A percentile compares a stretch with the other conserved stretches of the same genome.
phyloP scores from a whole-genome alignment of 2,797 vertebrate species.

The Nyctalus aviator region DNA sequence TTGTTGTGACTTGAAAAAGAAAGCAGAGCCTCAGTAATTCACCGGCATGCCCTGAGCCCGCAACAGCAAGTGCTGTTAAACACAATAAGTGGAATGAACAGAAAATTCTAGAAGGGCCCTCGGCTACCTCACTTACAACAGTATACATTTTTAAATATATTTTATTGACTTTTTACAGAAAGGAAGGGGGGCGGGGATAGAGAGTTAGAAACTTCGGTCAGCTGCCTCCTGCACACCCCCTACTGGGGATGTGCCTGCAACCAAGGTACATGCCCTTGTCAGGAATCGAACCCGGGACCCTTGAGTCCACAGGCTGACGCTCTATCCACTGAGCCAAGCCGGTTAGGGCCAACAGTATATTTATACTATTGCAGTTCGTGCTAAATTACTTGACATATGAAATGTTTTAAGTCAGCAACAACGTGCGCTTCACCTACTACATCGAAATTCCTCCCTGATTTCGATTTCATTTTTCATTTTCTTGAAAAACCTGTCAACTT shows the following conservation, averaged over 20 bases:
- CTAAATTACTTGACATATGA: constrained; percentile 3
- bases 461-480: constrained; percentile 31
- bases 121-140: background rate
- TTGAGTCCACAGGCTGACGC: too few relatives aligned
- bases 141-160: background rate
- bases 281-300: too few relatives aligned
- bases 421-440: background rate
- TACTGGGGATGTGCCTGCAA: too few relatives aligned
- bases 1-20: constrained; percentile 48
- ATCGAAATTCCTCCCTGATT: constrained; percentile 10
- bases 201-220: too few relatives aligned
- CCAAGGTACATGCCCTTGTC: too few relatives aligned
- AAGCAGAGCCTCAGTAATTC: constrained; percentile 53
- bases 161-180: too few relatives aligned
- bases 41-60: constrained; percentile 23
- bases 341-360: background rate
- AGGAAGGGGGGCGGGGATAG: too few relatives aligned
- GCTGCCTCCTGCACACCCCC: too few relatives aligned
- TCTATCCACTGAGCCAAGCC: too few relatives aligned
- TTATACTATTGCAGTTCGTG: constrained; percentile 12
- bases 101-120: constrained; percentile 31
- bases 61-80: constrained; percentile 31
- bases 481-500: constrained; percentile 3
- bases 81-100: constrained; percentile 41
- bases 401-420: constrained; percentile 36